Evolutionary conservation across 1,140 invertebrate species (phyloP).

Genomic region (Arion vulgaris): DNA sequence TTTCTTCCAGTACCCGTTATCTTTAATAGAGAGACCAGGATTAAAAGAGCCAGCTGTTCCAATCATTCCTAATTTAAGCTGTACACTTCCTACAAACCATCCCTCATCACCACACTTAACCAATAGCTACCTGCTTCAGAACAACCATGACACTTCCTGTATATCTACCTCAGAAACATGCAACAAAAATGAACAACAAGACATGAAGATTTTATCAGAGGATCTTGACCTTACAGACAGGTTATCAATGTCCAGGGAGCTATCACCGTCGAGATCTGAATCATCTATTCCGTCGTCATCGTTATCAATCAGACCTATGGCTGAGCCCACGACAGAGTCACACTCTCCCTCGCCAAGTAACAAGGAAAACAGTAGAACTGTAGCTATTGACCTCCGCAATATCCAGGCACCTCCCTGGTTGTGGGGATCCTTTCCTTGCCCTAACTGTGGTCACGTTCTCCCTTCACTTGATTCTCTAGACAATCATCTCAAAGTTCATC

Average conservation of each 20-base stretch:
- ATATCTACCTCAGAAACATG: not conserved
- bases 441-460: slow-evolving; percentile 71
- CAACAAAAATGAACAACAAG: not conserved
- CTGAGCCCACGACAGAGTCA: not conserved
- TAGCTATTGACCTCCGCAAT: slow-evolving; percentile 19
- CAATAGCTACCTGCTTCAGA: slow-evolving; percentile 36
- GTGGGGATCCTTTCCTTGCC: slow-evolving; percentile 68
- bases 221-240: slow-evolving; percentile 67
- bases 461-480: slow-evolving; percentile 68
- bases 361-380: slow-evolving; percentile 17
- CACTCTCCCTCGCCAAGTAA: slow-evolving; percentile 31
- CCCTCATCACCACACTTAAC: slow-evolving; percentile 43
- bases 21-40: slow-evolving; percentile 69
- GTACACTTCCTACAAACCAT: slow-evolving; percentile 43
- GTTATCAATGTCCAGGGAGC: slow-evolving; percentile 37
- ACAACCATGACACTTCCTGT: slow-evolving; percentile 4
- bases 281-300: slow-evolving; percentile 39
- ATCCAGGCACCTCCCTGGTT: slow-evolving; percentile 48
- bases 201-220: slow-evolving; percentile 50
- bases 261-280: slow-evolving; percentile 43
- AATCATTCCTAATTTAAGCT: slow-evolving; percentile 75
- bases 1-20: slow-evolving; percentile 82
- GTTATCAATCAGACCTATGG: not conserved
- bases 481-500: slow-evolving; percentile 69
- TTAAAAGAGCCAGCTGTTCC: slow-evolving; percentile 78